Percentiles rank a stretch among this genome's conserved stretches.
Conservation (phyloP, 2,888 invertebrate species). For the Spisula solida region DNA sequence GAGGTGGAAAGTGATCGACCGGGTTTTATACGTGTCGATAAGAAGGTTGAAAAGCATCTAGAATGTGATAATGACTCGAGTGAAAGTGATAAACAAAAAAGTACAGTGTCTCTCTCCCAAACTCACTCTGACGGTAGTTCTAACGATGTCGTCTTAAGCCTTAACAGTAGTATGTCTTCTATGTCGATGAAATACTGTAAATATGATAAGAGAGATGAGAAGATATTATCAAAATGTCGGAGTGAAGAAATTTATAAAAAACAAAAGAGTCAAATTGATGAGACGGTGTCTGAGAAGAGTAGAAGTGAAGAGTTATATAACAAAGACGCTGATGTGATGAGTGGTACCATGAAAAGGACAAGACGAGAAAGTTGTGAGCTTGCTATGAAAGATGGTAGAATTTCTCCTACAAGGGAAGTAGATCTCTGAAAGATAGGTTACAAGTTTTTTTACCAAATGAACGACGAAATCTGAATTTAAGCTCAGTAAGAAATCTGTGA, state of each 20-base stretch:
- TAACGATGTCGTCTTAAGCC: slow-evolving; percentile 39
- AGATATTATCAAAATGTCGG: slow-evolving; percentile 55
- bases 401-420: slow-evolving; percentile 70
- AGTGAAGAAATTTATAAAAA: slow-evolving; percentile 64
- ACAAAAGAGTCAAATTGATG: slow-evolving; percentile 50
- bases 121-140: slow-evolving; percentile 38
- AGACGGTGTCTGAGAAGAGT: slow-evolving; percentile 64
- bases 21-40: slow-evolving; percentile 20
- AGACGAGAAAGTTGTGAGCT: slow-evolving; percentile 81
- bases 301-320: slow-evolving; percentile 74
- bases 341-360: slow-evolving; percentile 60
- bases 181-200: slow-evolving; percentile 60
- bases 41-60: slow-evolving; percentile 24
- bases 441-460: background rate
- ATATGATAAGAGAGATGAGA: slow-evolving; percentile 39
- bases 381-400: slow-evolving; percentile 79
- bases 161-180: slow-evolving; percentile 54
- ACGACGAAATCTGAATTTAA: too few species aligned
- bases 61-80: slow-evolving; percentile 11
- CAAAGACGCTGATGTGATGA: slow-evolving; percentile 52
- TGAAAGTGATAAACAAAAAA: slow-evolving; percentile 41
- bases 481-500: too few species aligned
- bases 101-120: slow-evolving; percentile 39
- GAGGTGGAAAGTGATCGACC: slow-evolving; percentile 83
- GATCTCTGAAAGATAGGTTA: background rate